phyloP scores from a whole-genome alignment of 2,113 vertebrate species.

The Stomatorhinus ivindoensis region DNA sequence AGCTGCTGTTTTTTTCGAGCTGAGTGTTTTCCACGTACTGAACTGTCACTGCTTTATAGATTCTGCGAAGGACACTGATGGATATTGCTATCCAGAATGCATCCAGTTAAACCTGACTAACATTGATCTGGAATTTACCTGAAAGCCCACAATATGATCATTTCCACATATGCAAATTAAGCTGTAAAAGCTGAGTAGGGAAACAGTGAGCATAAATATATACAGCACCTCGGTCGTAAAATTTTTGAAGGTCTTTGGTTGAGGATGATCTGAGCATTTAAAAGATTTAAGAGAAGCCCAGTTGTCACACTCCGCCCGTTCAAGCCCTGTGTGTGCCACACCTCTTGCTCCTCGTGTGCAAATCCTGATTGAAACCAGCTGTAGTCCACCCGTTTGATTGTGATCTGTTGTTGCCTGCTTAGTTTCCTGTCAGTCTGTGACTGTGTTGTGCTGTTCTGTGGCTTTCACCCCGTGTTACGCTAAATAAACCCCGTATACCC shows the following conservation, averaged over 20 bases:
- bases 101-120: background rate
- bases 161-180: background rate
- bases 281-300: background rate
- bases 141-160: background rate
- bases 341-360: too few species aligned
- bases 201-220: background rate
- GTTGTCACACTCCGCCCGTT: too few species aligned
- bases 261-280: background rate
- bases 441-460: too few species aligned
- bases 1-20: background rate
- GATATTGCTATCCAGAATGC: background rate
- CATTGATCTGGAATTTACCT: background rate
- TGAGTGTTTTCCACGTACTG: background rate
- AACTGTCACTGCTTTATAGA: background rate
- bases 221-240: background rate
- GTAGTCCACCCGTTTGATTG: too few species aligned
- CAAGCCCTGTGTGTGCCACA: too few species aligned
- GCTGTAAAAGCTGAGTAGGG: background rate
- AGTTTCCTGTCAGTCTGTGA: too few species aligned
- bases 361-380: too few species aligned
- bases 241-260: background rate
- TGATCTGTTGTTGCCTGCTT: too few species aligned
- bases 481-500: too few species aligned
- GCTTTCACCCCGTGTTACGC: too few species aligned
- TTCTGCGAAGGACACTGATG: background rate